Evolutionary conservation across 2,797 vertebrate genomes (phyloP), one percentile per base, ranked within the genome.

Genomic region (Pyrocephalus nanus): DNA sequence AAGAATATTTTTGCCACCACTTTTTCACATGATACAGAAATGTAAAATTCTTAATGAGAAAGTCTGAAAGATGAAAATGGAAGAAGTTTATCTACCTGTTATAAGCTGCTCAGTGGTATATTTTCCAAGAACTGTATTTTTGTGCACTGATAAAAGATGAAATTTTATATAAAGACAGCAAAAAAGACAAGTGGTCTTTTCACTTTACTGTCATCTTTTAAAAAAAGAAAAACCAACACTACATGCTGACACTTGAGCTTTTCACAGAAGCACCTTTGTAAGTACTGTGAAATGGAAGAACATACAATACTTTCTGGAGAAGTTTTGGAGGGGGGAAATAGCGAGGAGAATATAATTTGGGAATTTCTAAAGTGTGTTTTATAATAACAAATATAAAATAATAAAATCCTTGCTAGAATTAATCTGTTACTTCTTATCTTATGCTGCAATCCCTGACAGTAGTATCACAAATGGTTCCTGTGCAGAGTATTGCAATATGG

Each of bases 381-480:
- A 34, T 75, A 47, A 45, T 90, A 74, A 67, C 38, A 22, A 93
- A 30, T 60, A 87, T 53, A 43, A 67, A 75, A 88, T 90, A 86
- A 84, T 58, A 60, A 81, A 88, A 75, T 78, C 27, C 66, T 72
- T 88, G 43, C 36, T 92, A 60, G 23, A 42, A 83, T 90, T 86
- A 77, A 66, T 91, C 42, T 83, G 16, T 65, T 94, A 50, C 42
- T 66, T 90, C 47, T 88, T 92, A 84, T 66, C 76, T 92, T 84
- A 64, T 88, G 53, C 79, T 84, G 48, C 78, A 81, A 22, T 92
- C 75, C 36, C 69, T 91, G 47, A 40, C 89, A 95, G 72, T 90
- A 51, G 27, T 75, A 78, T 88, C 85, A 64, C 40, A 81, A 79
- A 55, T 81, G 62, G 70, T 62, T 95, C 43, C 73, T 90, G 47